phyloP scores from a whole-genome alignment of 2,888 invertebrate genomes.

The Daptonema setosum region DNA sequence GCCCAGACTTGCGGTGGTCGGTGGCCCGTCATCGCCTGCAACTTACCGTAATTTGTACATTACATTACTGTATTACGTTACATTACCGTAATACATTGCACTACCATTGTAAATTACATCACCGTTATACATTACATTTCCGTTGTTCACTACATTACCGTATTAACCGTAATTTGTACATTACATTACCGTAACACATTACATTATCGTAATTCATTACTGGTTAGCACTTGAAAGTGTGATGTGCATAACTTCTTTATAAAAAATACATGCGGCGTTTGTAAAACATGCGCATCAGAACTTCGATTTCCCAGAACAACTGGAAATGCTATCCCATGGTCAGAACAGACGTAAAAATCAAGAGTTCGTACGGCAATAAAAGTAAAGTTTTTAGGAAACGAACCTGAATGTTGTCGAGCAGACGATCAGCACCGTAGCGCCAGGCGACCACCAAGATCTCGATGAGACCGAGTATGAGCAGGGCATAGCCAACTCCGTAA shows the following conservation, averaged over 20 bases:
- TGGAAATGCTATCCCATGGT: no score
- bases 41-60: not conserved
- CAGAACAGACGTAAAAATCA: no score
- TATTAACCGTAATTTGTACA: no score
- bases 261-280: no score
- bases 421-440: constrained; percentile 7
- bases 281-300: no score
- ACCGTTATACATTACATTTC: not conserved
- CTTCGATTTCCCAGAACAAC: no score
- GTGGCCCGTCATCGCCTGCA: constrained; percentile 23
- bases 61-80: not conserved
- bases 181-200: no score
- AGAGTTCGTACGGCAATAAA: not conserved
- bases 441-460: constrained; percentile 9
- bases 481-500: constrained; percentile 8
- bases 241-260: no score
- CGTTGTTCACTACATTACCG: no score
- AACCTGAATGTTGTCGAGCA: constrained; percentile 16
- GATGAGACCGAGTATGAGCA: constrained; percentile 8
- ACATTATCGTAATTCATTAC: no score
- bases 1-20: constrained; percentile 22
- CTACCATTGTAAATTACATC: not conserved
- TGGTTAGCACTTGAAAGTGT: no score
- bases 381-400: no score
- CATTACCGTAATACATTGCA: not conserved